A percentile compares a stretch with the other conserved stretches of the same genome.
These are phyloP conservation scores for Nasonia longicornis DNA, from an alignment of 1,140 invertebrate species.

Conservation along the genomic window DNA sequence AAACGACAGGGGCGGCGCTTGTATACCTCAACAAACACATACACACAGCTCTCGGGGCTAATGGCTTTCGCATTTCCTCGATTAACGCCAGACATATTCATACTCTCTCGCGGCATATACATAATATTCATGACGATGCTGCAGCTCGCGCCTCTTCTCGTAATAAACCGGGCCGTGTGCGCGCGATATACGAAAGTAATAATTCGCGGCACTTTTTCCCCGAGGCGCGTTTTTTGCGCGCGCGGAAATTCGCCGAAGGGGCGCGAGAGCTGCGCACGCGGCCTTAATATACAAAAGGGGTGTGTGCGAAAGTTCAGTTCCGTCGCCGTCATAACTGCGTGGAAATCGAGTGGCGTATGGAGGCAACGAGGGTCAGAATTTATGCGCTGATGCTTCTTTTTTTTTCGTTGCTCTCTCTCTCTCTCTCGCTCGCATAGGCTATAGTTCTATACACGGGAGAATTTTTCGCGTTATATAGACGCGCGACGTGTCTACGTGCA, in stretches of 20 bases:
- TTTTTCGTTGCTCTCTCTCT: not conserved
- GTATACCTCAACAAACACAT: slow-evolving; percentile 19
- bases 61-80: slow-evolving; percentile 54
- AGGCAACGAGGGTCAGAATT: slow-evolving; percentile 28
- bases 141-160: slow-evolving; percentile 20
- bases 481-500: slow-evolving; percentile 28
- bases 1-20: slow-evolving; percentile 54
- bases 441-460: not conserved
- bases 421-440: too few species aligned
- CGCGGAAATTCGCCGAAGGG: slow-evolving; percentile 22
- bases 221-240: not conserved
- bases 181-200: not conserved
- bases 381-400: slow-evolving; percentile 16
- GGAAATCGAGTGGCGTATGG: not conserved
- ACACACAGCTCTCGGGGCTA: slow-evolving; percentile 46
- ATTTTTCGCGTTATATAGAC: slow-evolving; percentile 8
- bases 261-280: not conserved
- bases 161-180: slow-evolving; percentile 26
- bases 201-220: slow-evolving; percentile 18
- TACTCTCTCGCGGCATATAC: not conserved
- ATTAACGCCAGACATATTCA: slow-evolving; percentile 28
- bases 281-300: not conserved
- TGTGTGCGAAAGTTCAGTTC: not conserved
- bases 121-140: slow-evolving; percentile 13
- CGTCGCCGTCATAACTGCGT: not conserved